Evolutionary conservation across 2,797 vertebrate species (phyloP), one percentile per base, ranked within the genome.

Genomic region (Ceryle rudis): DNA sequence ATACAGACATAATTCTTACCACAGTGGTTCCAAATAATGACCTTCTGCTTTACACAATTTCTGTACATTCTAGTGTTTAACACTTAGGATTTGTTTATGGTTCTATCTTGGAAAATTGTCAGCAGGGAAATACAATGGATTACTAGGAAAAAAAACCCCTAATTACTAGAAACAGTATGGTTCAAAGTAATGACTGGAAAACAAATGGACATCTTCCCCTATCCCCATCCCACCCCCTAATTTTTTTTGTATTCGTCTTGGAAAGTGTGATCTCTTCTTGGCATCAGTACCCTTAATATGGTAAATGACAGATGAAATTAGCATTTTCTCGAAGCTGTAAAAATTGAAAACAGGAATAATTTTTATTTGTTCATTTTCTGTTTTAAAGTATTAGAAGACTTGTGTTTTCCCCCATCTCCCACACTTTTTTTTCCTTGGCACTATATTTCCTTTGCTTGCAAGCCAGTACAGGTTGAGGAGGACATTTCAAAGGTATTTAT

Each of bases 361-460:
- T 49, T 52, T 1, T 73, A 46, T 46, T 69, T 1, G 33, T 52
- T 60, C 1, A 31, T 26, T 84, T 90, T 47, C 11, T 46, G 2
- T 20, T 87, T 69, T 54, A 62, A 89, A 73, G 15, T 73, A 23
- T 21, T 60, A 20, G 35, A 86, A 74, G 35, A 29, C 3, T 90
- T 75, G 19, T 7, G 3, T 12, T 28, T 3, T 3, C 1, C 8
- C 13, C 6, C 35, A 7, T 14, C 5, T 1, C 9, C 6, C 2
- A 2, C 3, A 4, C 1, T 47, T 17, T 28, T 33, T 47, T 33
- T 55, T 29, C 2, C 26, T 71, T 52, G 18, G 14, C 44, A 29
- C 2, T 6, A 16, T 5, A 6, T 71, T 71, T 73, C 19, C 17
- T 80, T 77, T 2, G 1, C 67, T 81, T 29, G 16, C 46, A 77